Base-by-base conservation (phyloP, 2,797 vertebrate genomes). In the Tapirus indicus region DNA sequence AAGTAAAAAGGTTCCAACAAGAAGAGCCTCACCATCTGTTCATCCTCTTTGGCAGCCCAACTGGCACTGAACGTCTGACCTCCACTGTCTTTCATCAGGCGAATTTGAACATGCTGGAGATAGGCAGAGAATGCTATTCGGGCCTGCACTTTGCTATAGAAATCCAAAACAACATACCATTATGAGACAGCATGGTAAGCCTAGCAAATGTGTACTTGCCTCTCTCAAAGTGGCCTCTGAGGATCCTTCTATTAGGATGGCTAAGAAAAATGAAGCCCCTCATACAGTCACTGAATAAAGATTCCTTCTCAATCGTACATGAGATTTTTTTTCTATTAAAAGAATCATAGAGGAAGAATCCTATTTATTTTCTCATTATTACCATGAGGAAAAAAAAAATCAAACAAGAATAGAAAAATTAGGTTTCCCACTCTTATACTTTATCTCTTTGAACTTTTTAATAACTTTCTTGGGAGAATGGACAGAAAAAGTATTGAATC, bases 121-220 rank as follows among this genome's bases (percentile, higher is more conserved):
- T 99, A 99, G 52, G 99, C 99, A 97, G 99, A 99, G 98, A 99
- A 99, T 92, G 99, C 99, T 98, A 98, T 98, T 88, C 99, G 99
- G 71, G 99, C 99, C 98, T 99, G 99, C 41, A 99, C 99, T 98
- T 99, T 99, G 99, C 99, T 99, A 94, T 0, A 93, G 79, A 97
- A 98, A 98, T 93, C 84, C 95, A 86, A 97, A 97, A 97, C 90
- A 97, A 89, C n/a, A 96, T 4, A 80, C 66, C 0, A 9, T 98
- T 97, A 97, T 3, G n/a, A 91, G 66, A 52, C 14, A 64, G 96
- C 91, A 97, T 27, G 49, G 52, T 44, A n/a, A 66, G 32, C 60
- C 85, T 74, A 69, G 49, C 54, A 54, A 69, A 60, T 0, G 52
- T 7, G 66, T 41, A 88, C 60, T 52, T 88, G 62, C 58, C 77